Percentiles rank a stretch among this genome's conserved stretches.
These are phyloP conservation scores for Esperia sulphurella DNA, from an alignment of 2,888 invertebrate genomes.

Conservation along the genomic window DNA sequence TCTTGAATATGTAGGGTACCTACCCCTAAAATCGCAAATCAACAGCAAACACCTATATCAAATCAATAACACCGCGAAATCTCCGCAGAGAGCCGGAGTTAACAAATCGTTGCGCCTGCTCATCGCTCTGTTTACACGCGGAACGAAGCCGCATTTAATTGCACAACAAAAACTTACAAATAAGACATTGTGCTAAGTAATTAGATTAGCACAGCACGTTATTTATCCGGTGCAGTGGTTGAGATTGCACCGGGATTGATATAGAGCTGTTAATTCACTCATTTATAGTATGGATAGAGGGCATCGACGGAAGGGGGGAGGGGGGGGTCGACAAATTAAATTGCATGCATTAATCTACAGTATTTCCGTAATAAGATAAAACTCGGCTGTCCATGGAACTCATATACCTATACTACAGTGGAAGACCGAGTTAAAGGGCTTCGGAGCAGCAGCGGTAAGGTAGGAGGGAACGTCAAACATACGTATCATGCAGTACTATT, in stretches of 20 bases:
- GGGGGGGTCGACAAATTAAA: neutral
- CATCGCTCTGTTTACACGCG: conserved; percentile 33
- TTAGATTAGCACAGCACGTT: conserved; percentile 70
- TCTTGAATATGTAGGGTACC: no score
- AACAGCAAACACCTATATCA: conserved; percentile 12
- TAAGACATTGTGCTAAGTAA: conserved; percentile 75
- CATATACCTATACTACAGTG: no score
- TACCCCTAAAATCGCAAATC: conserved; percentile 1
- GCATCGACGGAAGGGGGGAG: no score
- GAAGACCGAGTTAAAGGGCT: no score
- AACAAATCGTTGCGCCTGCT: conserved; percentile 44
- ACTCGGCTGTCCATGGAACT: no score
- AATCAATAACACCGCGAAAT: conserved; percentile 23
- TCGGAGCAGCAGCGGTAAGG: no score
- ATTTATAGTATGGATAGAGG: neutral
- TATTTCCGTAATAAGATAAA: no score
- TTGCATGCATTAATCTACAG: no score
- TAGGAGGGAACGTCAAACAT: no score
- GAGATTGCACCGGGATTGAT: neutral
- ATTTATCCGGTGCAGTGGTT: conserved; percentile 29
- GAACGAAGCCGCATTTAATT: conserved; percentile 52
- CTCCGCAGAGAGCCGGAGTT: conserved; percentile 23
- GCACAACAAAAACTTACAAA: conserved; percentile 66
- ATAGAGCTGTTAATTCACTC: conserved; percentile 15
- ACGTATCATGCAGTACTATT: no score